Evolutionary conservation across 2,113 vertebrate genomes (phyloP).

Genomic region (Siniperca knerii): DNA sequence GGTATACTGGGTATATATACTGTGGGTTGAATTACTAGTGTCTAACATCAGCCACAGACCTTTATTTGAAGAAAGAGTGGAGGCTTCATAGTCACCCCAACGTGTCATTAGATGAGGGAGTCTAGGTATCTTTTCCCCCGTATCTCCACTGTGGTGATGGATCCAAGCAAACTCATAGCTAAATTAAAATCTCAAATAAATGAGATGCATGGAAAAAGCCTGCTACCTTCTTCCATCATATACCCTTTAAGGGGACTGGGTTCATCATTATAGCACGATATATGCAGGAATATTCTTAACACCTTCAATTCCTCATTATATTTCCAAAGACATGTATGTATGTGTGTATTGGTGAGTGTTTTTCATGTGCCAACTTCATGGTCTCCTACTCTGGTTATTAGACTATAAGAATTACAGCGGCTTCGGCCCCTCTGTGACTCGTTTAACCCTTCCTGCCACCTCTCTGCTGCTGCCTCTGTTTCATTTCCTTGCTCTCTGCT

Average conservation of each 20-base stretch:
- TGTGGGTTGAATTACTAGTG: background rate
- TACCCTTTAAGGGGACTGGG: background rate
- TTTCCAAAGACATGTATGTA: background rate
- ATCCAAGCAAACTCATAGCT: background rate
- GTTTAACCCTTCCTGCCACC: slow-evolving; percentile 19
- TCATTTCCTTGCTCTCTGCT: background rate
- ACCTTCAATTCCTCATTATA: slow-evolving; percentile 6
- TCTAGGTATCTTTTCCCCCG: background rate
- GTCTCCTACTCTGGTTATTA: background rate
- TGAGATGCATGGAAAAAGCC: background rate
- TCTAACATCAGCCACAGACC: background rate
- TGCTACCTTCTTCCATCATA: background rate
- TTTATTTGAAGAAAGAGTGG: background rate
- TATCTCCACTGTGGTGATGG: background rate
- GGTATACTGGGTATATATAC: background rate
- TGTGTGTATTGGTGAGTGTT: background rate
- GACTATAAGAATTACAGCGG: slow-evolving; percentile 6
- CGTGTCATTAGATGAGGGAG: background rate
- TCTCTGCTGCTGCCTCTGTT: slow-evolving; percentile 4
- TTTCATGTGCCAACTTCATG: background rate
- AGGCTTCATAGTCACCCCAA: background rate
- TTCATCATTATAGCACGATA: background rate
- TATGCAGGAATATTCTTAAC: slow-evolving; percentile 6
- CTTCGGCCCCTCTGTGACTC: background rate
- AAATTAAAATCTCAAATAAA: background rate